Evolutionary conservation across 2,797 vertebrate genomes (phyloP).

Genomic region (Clarias fuscus): DNA sequence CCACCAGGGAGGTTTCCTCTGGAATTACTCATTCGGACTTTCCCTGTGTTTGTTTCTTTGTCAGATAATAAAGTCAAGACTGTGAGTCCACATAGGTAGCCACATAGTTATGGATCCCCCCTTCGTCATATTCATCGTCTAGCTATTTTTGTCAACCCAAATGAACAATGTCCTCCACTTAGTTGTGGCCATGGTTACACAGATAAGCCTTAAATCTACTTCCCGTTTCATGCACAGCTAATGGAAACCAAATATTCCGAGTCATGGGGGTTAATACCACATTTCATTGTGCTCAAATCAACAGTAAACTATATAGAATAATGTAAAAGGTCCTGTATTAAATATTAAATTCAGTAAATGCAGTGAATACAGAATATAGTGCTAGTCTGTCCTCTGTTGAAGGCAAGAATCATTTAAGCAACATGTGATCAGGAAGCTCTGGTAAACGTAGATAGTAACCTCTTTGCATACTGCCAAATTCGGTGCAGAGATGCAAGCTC

Average conservation of each 20-base stretch:
- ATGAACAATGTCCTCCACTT: not conserved
- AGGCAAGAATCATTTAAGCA: not conserved
- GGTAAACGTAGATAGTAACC: not conserved
- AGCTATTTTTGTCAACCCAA: not conserved
- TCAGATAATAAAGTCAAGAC: not conserved
- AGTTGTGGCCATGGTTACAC: not conserved
- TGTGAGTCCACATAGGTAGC: not conserved
- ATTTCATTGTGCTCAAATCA: too few species aligned
- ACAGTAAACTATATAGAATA: not conserved
- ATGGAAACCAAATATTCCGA: not conserved
- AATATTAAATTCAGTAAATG: not conserved
- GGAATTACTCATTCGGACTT: not conserved
- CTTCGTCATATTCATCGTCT: not conserved
- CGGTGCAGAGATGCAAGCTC: too few species aligned
- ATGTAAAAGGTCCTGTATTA: not conserved
- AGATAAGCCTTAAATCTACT: not conserved
- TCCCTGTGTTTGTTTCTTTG: not conserved
- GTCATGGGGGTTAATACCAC: not conserved
- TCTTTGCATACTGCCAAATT: not conserved
- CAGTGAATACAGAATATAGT: not conserved
- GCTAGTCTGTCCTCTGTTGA: not conserved
- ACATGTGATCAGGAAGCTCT: not conserved
- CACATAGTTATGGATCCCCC: not conserved
- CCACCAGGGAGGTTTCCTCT: conserved; percentile 1
- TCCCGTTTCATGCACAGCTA: not conserved